Evolutionary conservation across 2,113 vertebrate genomes (phyloP), one percentile per base, ranked within the genome.

Genomic region (Atractosteus spatula): DNA sequence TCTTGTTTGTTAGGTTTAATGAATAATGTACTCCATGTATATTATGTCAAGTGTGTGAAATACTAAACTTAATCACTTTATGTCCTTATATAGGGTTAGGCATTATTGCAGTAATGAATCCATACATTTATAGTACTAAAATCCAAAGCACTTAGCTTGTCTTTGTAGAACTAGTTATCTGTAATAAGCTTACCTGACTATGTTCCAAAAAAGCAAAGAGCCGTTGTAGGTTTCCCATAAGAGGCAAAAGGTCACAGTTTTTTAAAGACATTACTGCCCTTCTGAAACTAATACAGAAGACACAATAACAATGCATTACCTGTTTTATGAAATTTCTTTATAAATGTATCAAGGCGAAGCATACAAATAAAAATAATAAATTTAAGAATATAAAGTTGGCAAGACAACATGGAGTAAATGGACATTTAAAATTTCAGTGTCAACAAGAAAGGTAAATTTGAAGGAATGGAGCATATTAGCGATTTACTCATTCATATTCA

Each of bases 161-260:
- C 51, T 66, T 47, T 7, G 8, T 16, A 29, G 7, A 13, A 12
- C 13, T 7, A 63, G 41, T 13, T 41, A 64, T 3, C 7, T 3
- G 7, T 16, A 29, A 12, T 4, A 11, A 62, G 41, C 71, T 68
- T 83, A 94, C 93, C 92, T 94, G 91, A 84, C 92, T 94, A 76
- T 92, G 93, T 79, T 94, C 92, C 76, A 94, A 83, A 84, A 94
- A 94, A 3, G 91, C 92, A 75, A 94, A 94, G 55, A 94, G 88
- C 88, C 89, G 90, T 76, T 93, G 93, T 41, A 94, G 84, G 75
- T 94, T 93, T 75, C 89, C 90, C 92, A 93, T 93, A 84, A 94
- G 78, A 51, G 93, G 92, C 75, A 93, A 92, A 3, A 89, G 91
- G 77, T 88, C 91, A 82, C 89, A 88, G 81, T 93, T 90, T 0